Percentiles rank a stretch among this genome's conserved stretches.
Conservation (phyloP, 2,113 vertebrate genomes). For the Pseudopipra pipra region DNA sequence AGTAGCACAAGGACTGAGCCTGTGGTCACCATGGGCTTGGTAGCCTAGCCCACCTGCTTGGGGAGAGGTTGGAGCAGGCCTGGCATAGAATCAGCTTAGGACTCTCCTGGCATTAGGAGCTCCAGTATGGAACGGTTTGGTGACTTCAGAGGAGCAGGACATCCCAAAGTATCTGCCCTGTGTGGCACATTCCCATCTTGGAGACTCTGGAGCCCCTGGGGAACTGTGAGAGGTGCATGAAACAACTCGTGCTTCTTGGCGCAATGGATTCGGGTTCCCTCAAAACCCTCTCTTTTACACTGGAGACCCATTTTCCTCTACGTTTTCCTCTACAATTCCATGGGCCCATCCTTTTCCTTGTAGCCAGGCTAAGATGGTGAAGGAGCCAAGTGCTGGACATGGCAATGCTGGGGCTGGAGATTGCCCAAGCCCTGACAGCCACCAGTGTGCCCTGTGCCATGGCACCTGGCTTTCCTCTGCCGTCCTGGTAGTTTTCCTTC, state of each 20-base stretch:
- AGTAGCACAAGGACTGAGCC: neutral
- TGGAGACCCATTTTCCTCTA: neutral
- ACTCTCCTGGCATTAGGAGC: neutral
- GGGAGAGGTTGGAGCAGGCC: neutral
- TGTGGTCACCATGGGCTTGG: neutral
- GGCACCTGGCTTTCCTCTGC: neutral
- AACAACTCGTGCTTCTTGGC: neutral
- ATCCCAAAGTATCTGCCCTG: neutral
- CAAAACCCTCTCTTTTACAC: neutral
- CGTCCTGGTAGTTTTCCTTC: neutral
- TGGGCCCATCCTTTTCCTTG: neutral
- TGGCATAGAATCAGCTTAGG: neutral
- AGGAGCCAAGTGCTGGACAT: fast-evolving
- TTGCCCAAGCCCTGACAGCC: neutral
- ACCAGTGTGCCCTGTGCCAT: fast-evolving
- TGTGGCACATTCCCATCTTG: neutral
- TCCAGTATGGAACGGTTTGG: fast-evolving
- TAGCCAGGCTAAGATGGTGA: neutral
- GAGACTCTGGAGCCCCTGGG: neutral
- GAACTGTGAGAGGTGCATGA: neutral
- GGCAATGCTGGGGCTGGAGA: fast-evolving
- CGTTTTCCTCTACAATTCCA: neutral
- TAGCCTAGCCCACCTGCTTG: neutral
- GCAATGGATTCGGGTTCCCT: neutral
- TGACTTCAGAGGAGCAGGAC: neutral